Evolutionary conservation across 2,113 vertebrate species (phyloP), one percentile per base, ranked within the genome.

Genomic region (Mirza zaza): DNA sequence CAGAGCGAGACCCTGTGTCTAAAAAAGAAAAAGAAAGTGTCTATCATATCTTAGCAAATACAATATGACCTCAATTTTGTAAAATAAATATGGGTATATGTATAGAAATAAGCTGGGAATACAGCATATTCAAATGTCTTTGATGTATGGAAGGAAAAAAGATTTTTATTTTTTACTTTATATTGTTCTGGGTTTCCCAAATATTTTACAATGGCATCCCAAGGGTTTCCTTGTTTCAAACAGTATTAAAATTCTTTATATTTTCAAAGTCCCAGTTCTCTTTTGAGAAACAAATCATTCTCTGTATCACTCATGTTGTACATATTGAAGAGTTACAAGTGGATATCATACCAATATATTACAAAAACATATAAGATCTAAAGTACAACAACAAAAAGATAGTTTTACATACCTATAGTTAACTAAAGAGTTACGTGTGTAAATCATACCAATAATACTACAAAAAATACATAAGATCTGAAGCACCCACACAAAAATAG

Each of bases 171-270:
- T 91, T 82, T 77, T 6, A 65, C 87, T 73, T 80, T 80, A 34
- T 42, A 67, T 59, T 79, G 34, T 73, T 92, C 8, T 57, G 21
- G 68, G 70, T 90, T 70, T 90, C 29, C 52, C 7, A 93, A 95
- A 67, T 82, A 76, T 67, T 85, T 81, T 82, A 70, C 18, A 63
- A 23, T 55, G 57, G 8, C 39, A 67, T 27, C 14, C 86, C 63
- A 90, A 86, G 8, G 59, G 42, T 87, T 93, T 93, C 93, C 39
- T 90, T 81, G 3, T 57, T 52, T 68, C 76, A 93, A 36, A 84
- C 59, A 34, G 21, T 73, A 50, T 32, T 92, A 39, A 95, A 89
- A 93, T 52, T 7, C 34, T 83, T 84, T 57, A 34, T 68, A 81
- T 73, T 80, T 86, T 95, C 90, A 80, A 92, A 95, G 39, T 73